phyloP scores from a whole-genome alignment of 1,140 invertebrate species.

The Bombus breviceps region DNA sequence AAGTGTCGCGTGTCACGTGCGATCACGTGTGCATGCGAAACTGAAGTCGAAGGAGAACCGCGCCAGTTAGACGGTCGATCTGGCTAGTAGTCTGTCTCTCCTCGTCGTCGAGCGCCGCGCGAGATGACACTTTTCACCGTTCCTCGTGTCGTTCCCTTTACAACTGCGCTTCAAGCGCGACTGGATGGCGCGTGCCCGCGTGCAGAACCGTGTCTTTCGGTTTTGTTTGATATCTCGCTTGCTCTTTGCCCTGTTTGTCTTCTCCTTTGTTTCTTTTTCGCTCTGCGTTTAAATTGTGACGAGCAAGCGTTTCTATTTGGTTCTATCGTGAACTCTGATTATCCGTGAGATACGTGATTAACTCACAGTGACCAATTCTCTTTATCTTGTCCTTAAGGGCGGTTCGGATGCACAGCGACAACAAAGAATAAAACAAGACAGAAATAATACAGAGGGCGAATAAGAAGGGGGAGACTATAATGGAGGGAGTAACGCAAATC shows the following conservation, averaged over 20 bases:
- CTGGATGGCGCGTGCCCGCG: neutral
- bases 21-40: slow-evolving; percentile 18
- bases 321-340: slow-evolving; percentile 1
- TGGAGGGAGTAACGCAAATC: neutral
- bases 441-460: neutral
- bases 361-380: neutral
- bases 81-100: slow-evolving; percentile 30
- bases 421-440: neutral
- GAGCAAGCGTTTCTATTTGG: neutral
- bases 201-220: neutral
- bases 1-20: slow-evolving; percentile 16
- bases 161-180: neutral
- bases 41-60: slow-evolving; percentile 35
- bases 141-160: neutral
- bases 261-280: neutral
- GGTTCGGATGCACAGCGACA: neutral
- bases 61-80: neutral
- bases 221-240: slow-evolving; percentile 6
- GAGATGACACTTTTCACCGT: slow-evolving; percentile 1
- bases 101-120: slow-evolving; percentile 21
- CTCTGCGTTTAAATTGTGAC: neutral
- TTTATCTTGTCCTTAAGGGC: neutral
- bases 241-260: neutral
- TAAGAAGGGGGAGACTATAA: neutral
- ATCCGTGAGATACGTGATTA: neutral